These are phyloP conservation scores for Schizopygopsis pylzovi DNA, from an alignment of 2,797 vertebrate genomes.

Conservation along the genomic window DNA sequence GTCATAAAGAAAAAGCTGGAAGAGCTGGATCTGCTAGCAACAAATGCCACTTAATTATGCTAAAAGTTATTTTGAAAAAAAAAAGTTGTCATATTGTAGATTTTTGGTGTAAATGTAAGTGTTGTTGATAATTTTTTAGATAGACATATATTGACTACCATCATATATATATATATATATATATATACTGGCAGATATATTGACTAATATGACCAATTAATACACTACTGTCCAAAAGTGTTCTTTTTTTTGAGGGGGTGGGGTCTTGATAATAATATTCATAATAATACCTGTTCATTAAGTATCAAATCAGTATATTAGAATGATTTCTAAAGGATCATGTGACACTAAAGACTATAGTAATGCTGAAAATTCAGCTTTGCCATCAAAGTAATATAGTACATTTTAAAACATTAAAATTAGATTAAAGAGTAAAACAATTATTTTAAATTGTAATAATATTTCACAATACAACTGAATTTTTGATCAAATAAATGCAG, in stretches of 20 bases:
- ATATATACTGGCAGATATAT: neutral
- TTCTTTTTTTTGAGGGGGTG: no score
- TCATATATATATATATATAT: neutral
- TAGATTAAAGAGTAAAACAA: neutral
- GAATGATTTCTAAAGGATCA: no score
- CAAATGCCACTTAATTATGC: neutral
- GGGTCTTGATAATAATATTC: no score
- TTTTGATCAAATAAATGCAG: neutral
- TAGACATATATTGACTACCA: neutral
- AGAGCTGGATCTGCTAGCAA: neutral
- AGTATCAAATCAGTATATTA: no score
- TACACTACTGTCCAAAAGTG: neutral
- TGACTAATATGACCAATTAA: neutral
- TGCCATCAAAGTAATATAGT: no score
- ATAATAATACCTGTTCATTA: no score
- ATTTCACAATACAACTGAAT: neutral
- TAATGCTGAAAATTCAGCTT: no score
- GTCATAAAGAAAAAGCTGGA: conserved; percentile 15
- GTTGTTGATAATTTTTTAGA: neutral
- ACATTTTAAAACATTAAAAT: no score
- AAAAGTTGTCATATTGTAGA: neutral
- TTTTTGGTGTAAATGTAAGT: neutral
- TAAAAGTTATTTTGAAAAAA: conserved; percentile 3
- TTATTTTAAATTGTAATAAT: neutral
- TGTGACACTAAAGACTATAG: no score